These are phyloP conservation scores for Oryzias melastigma DNA, from an alignment of 2,113 vertebrate genomes.

Conservation along the genomic window DNA sequence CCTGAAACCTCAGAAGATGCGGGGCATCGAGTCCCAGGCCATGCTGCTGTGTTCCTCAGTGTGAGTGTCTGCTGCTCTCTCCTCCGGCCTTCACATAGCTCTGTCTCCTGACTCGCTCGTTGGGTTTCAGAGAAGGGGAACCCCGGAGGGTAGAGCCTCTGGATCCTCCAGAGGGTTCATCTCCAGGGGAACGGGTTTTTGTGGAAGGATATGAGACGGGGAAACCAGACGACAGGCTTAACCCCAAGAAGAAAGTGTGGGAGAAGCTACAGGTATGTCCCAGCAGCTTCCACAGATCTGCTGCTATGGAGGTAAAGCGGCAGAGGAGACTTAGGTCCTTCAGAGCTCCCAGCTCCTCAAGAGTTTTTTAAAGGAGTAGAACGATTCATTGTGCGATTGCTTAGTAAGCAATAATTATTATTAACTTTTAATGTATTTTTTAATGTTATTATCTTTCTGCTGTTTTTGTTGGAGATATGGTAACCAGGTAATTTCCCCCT, in stretches of 20 bases:
- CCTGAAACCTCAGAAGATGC: conserved; percentile 95
- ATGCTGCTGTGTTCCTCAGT: conserved; percentile 92
- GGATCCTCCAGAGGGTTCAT: conserved; percentile 86
- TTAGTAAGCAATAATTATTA: no score
- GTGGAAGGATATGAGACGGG: conserved; percentile 87
- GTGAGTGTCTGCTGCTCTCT: conserved; percentile 72
- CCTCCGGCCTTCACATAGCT: not conserved
- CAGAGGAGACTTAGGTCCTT: no score
- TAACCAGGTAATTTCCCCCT: no score
- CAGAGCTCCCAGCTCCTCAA: no score
- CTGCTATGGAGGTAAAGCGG: not conserved
- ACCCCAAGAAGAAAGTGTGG: conserved; percentile 97
- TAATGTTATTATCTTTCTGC: no score
- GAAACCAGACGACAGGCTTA: conserved; percentile 88
- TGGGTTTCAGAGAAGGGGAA: conserved; percentile 78
- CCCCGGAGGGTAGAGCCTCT: conserved; percentile 87
- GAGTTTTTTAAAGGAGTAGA: no score
- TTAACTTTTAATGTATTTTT: no score
- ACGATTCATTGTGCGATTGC: no score
- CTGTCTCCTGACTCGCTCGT: not conserved
- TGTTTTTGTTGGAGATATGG: no score
- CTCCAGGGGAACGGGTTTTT: conserved; percentile 85
- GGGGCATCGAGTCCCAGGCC: conserved; percentile 93
- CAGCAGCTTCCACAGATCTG: not conserved
- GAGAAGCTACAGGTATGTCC: conserved; percentile 91